Base-by-base conservation (phyloP, 1,140 invertebrate genomes). In the Achroia grisella region DNA sequence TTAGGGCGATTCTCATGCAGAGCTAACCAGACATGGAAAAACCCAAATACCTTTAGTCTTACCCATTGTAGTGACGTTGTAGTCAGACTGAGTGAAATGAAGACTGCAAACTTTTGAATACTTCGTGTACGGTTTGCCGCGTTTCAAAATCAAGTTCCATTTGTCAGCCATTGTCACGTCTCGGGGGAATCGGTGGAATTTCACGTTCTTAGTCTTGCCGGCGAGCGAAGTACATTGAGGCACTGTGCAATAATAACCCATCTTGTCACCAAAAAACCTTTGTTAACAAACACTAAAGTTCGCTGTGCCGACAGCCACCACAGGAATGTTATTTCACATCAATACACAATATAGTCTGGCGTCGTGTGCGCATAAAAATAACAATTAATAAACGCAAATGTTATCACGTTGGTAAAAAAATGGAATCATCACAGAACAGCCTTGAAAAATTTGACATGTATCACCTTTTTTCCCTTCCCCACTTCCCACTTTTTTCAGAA, bases 371-470 rank as follows among this genome's bases (percentile, higher is more conserved):
- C 48, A 51, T 39, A 56, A 67, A 54, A 64, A 13, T 45, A 36
- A 36, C 14, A 46, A 59, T 65, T 73, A 70, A 71, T 79, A 69
- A 55, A 65, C 62, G 45, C 56, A 67, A 71, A 62, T 54, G 54
- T 79, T 76, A 81, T 74, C 71, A 81, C 77, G 65, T 75, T 80
- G 66, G 48, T 70, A 56, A 73, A 75, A 73, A 81, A 81, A 73
- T 64, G 57, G 62, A 79, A 71, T 81, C 77, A 83, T 79, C 71
- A 76, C 71, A 77, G 56, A 53, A 48, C 71, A 81, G 80, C 80
- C 80, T 84, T 84, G 80, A 81, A 83, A 78, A 71, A 78, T 80
- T 84, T 84, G 80, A 84, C 80, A 81, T 76, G 58, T 74, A 79
- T 74, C 64, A 64, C 74, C 70, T 73, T 77, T 76, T 82, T 77